Evolutionary conservation across 2,113 vertebrate species (phyloP), one percentile per base, ranked within the genome.

Genomic region (Heloderma charlesbogerti): DNA sequence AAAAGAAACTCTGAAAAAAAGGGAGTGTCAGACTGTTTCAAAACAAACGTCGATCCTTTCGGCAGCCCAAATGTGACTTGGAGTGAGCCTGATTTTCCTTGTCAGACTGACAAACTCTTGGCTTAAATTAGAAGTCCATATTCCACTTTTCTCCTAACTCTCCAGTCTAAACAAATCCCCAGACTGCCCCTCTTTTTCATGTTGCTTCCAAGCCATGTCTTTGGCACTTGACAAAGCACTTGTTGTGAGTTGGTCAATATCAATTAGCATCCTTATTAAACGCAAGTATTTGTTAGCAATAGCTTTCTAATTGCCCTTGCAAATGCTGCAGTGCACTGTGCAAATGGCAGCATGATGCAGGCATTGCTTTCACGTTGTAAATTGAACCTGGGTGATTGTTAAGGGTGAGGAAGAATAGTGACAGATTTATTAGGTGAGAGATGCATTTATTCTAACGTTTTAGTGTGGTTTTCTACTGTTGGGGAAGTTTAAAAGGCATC

Each of bases 231-330:
- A 95, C 54, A 57, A 71, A 96, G 92, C 1, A 81, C 86, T 91
- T 93, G 94, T 94, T 91, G 77, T 88, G 2, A 3, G 20, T 7
- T 91, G 91, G 94, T 95, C 95, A 95, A 97, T 96, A 95, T 67
- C 94, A 95, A 94, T 96, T 95, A 96, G 92, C 95, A 96, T 92
- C 69, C 74, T 95, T 89, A 93, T 92, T 96, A 96, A 94, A 92
- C 37, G 51, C 83, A 31, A 0, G 0, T 10, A 89, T 84, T 90
- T 84, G 90, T 83, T 93, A 87, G 86, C 67, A 20, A 92, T 81
- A 74, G 91, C 91, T 92, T 91, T 91, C 94, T 94, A 74, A 95
- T 95, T 94, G 93, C 89, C 87, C 37, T 93, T 48, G 4, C 84
- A 66, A 92, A 90, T 2, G 60, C 81, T 7, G 22, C 57, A 12